Base-by-base conservation (phyloP, 2,797 vertebrate species). In the Dendrocincla tyrannina region DNA sequence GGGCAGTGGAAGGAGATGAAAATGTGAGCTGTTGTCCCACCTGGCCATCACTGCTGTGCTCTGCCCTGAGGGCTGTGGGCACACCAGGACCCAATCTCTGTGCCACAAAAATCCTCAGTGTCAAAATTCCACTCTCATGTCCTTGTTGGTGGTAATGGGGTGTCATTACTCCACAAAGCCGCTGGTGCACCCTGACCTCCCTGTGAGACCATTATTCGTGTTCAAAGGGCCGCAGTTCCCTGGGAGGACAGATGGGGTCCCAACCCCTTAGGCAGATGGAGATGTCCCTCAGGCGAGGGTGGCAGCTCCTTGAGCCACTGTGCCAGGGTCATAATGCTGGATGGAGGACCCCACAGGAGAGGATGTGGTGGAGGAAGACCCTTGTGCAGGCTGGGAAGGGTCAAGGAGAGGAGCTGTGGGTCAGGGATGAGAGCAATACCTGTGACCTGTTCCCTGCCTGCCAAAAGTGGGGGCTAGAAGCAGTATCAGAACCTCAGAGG, bases 281-380 rank as follows among this genome's bases (percentile, higher is more conserved):
- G 90, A 67, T 94, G 62, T 27, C 13, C 17, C 35, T 13, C 52
- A 17, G 49, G 73, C 78, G 87, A 96, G 55, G 77, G 80, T 89
- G 52, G 49, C 68, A 50, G 16, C 33, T 74, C 37, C 50, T 24
- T 37, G 25, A 17, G 10, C 19, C 52, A 13, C 49, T 52, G 12
- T 3, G 4, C 19, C 3, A 1, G 35, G 63, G 9, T 12, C 12
- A 8, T 39, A 55, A 35, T 30, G 58, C 23, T 4, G 4, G 27
- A 5, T 5, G 2, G 20, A 60, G 47, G 30, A 22, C 0, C 0
- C n/a, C 5, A 32, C 12, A 5, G 79, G 59, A 59, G 55, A 23
- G 18, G 17, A 0, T 2, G 3, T 9, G 18, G 4, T 16, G 27
- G 17, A 19, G 8, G 18, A 22, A 27, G 8, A 7, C 28, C 44